Base-by-base conservation (phyloP, 1,140 invertebrate species). In the Camponotus floridanus region DNA sequence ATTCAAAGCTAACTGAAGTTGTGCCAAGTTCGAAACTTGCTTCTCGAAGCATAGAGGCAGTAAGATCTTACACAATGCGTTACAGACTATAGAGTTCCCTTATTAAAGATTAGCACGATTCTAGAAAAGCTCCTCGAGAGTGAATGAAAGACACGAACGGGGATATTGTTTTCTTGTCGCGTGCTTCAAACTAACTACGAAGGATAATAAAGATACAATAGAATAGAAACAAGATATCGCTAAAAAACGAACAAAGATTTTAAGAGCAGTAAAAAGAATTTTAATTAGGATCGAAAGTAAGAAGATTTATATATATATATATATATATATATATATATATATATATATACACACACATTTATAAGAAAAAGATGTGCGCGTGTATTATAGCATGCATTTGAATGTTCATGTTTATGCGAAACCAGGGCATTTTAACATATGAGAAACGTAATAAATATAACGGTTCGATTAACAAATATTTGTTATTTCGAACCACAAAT, bases 81-180 rank as follows among this genome's bases (percentile, higher is more conserved):
- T 55, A 65, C 51, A 61, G 26, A 59, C 9, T 64, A 70, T 62
- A 74, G 68, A 59, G 55, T 42, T 62, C 81, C 45, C 85, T 88
- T 88, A 87, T 89, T 76, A 84, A 65, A 79, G 87, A 89, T 89
- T 89, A 85, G 87, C 61, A 67, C 87, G 81, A 88, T 89, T 89
- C 87, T 71, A 39, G 73, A 79, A 68, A 42, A 71, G 84, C 79
- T 86, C 74, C 70, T 86, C 78, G 87, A 73, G 78, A 88, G 76
- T 86, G 76, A 85, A 80, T 76, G 79, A 76, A 84, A 86, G 83
- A 90, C 85, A 79, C 51, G 71, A 36, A 65, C 51, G 31, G 78
- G 36, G 65, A 89, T 89, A 89, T 86, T 89, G 88, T 89, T 89
- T 86, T 73, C 87, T 86, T 79, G 85, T 73, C 73, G 67, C 71